These are phyloP conservation scores for Nerophis lumbriciformis DNA, from an alignment of 2,113 vertebrate species.

Conservation along the genomic window DNA sequence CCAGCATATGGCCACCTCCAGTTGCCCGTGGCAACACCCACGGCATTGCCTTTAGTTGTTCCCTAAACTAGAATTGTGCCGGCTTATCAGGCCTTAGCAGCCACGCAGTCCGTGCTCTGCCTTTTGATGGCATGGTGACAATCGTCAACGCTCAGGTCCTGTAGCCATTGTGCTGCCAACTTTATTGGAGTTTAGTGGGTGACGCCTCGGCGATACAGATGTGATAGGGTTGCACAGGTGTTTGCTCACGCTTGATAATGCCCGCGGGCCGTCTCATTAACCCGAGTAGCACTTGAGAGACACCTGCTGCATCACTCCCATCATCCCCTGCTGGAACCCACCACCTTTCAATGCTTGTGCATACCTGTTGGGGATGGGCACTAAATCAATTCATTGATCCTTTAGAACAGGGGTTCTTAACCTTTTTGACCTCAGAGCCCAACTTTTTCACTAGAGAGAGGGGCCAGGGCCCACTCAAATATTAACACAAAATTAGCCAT, in stretches of 20 bases:
- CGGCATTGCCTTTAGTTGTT: constrained; percentile 56
- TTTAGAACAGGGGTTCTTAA: no score
- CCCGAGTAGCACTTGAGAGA: constrained; percentile 30
- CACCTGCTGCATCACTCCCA: constrained; percentile 28
- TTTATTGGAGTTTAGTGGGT: not conserved
- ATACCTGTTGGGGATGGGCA: no score
- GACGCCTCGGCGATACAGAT: not conserved
- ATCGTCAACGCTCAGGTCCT: not conserved
- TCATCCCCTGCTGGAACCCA: constrained; percentile 14
- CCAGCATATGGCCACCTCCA: constrained; percentile 53
- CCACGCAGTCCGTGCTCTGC: not conserved
- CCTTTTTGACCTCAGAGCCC: no score
- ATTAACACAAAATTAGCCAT: no score
- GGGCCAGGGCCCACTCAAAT: no score
- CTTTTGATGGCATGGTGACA: not conserved
- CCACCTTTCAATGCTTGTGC: not conserved
- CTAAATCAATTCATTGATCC: no score
- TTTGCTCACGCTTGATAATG: constrained; percentile 27
- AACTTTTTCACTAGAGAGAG: no score
- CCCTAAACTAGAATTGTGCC: constrained; percentile 42
- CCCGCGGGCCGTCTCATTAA: constrained; percentile 30
- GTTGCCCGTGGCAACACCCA: constrained; percentile 69
- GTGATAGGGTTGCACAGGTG: not conserved
- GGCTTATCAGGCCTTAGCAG: constrained; percentile 29
- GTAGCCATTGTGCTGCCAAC: not conserved